Evolutionary conservation across 2,113 vertebrate species (phyloP), one percentile per base, ranked within the genome.

Genomic region (Ctenomys sociabilis): DNA sequence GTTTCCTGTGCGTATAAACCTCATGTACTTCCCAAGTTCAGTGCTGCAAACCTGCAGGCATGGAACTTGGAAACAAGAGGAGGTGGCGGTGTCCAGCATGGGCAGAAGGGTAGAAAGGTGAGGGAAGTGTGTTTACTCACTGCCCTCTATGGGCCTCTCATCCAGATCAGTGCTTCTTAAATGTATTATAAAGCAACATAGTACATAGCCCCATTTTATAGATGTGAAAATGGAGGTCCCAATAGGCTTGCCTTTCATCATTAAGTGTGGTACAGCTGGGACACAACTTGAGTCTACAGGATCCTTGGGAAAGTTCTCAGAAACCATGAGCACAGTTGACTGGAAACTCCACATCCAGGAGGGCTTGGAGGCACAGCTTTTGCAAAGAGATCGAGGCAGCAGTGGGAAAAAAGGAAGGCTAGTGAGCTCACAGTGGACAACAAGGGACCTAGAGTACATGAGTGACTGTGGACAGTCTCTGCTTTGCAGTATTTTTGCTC

Each of bases 401-500:
- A 7, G 0, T 0, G 24, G 35, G 24, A 13, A 13, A 3, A 3
- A 75, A 61, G 68, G 35, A 77, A 73, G 49, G 21, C 43, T 26
- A 22, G 2, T 0, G 1, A 52, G 68, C 12, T 24, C 22, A 22
- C 7, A 22, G 37, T 37, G 84, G 30, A 28, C 35, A 12, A 0
- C 1, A 10, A 72, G 13, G 5, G 12, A 19, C 32, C 3, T n/a
- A 12, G 77, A 21, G 37, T 5, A 13, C 64, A 28, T 0, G 32
- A 19, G 28, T 24, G 37, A 30, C 73, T 45, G 40, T 26, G 37
- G 73, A 43, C 13, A 0, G 14, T 43, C 35, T 66, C 6, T 63
- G 37, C 45, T 12, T 19, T 3, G 13, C 11, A 37, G 16, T 30
- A 0, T 45, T 54, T 49, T 8, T 24, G 6, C 16, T 61, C 86